Percentiles rank a stretch among this genome's conserved stretches.
Evolutionary conservation across 2,113 vertebrate genomes (phyloP).

Genomic region (Collichthys lucidus): DNA sequence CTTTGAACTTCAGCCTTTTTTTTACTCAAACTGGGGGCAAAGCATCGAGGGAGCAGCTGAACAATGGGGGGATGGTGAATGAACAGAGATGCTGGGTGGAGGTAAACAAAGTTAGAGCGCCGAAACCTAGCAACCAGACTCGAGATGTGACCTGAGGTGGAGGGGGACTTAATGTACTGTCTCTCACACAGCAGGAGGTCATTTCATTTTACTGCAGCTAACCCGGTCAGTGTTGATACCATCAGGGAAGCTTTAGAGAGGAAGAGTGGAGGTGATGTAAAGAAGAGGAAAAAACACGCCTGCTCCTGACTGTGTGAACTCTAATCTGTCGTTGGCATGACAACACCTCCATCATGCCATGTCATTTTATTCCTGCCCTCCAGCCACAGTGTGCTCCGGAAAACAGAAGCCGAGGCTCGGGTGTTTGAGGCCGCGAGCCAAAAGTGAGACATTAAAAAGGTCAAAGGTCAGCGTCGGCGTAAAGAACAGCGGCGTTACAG

Average conservation of each 20-base stretch:
- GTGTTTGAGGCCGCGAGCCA: neutral
- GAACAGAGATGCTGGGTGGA: neutral
- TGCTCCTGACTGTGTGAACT: neutral
- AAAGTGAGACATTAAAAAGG: slow-evolving; percentile 9
- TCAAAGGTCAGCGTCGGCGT: slow-evolving; percentile 17
- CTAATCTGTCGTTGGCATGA: slow-evolving; percentile 43
- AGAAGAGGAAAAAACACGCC: neutral
- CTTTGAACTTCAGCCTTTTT: slow-evolving; percentile 19
- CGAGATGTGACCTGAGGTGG: slow-evolving; percentile 14
- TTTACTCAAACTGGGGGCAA: neutral
- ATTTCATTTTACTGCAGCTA: slow-evolving; percentile 16
- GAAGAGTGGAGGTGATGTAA: neutral
- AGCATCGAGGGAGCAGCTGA: neutral
- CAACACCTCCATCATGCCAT: slow-evolving; percentile 37
- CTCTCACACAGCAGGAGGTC: slow-evolving; percentile 26
- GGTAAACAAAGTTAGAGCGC: slow-evolving; percentile 31
- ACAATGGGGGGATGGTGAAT: neutral
- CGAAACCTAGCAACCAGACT: slow-evolving; percentile 42
- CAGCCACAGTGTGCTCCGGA: neutral
- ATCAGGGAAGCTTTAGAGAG: slow-evolving; percentile 2
- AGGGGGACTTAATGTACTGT: slow-evolving; percentile 10
- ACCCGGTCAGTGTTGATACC: neutral
- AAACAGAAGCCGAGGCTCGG: neutral
- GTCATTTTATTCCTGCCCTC: slow-evolving; percentile 15
- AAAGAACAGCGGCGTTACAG: neutral